Percentiles rank a stretch among this genome's conserved stretches.
Conservation (phyloP, 2,797 vertebrate species). For the Iguana delicatissima region DNA sequence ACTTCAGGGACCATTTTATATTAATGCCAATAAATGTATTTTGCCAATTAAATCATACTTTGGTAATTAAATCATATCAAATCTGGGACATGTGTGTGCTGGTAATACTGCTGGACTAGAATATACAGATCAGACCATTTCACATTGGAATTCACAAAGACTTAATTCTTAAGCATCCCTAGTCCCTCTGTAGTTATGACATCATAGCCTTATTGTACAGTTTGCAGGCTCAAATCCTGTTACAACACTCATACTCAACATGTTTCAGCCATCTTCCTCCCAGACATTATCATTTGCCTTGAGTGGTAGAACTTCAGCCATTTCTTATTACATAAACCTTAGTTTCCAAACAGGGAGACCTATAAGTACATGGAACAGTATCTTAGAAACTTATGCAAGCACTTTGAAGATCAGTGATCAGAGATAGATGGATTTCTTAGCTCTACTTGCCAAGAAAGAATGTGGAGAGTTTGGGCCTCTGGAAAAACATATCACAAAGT, state of each 20-base stretch:
- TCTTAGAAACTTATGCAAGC: rapidly evolving
- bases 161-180: not conserved
- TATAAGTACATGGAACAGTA: not conserved
- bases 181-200: not conserved
- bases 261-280: not conserved
- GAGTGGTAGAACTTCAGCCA: not conserved
- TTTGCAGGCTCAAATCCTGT: not conserved
- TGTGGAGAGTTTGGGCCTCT: not conserved
- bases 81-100: too few species aligned
- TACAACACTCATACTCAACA: not conserved
- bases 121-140: not conserved
- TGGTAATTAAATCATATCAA: too few species aligned
- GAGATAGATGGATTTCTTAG: rapidly evolving
- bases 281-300: too few species aligned
- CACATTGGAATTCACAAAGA: not conserved
- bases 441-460: not conserved
- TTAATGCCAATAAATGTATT: too few species aligned
- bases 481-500: not conserved
- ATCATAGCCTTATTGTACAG: not conserved
- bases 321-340: not conserved
- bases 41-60: too few species aligned
- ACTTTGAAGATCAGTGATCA: rapidly evolving
- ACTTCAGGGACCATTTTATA: too few species aligned
- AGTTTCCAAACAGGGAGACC: not conserved
- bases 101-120: too few species aligned